Evolutionary conservation across 2,797 vertebrate species (phyloP).

Genomic region (Todus mexicanus): DNA sequence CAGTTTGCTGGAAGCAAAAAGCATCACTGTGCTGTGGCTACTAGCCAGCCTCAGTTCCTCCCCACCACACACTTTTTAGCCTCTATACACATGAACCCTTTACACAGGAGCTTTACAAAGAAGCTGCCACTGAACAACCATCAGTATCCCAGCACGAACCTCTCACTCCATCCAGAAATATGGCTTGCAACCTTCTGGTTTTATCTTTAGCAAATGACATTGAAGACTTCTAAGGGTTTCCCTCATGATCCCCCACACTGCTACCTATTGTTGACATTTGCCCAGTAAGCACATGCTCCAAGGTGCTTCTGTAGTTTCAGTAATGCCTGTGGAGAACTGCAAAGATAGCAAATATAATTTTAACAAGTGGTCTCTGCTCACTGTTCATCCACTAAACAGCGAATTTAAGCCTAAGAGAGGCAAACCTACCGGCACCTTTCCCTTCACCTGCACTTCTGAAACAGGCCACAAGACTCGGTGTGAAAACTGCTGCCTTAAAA

Average conservation of each 20-base stretch:
- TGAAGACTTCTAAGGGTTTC: neutral
- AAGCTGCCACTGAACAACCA: fast-evolving
- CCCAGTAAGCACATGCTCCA: neutral
- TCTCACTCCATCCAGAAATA: neutral
- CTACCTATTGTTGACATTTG: neutral
- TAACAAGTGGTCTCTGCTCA: neutral
- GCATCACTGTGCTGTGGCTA: neutral
- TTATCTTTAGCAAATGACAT: neutral
- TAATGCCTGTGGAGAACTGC: neutral
- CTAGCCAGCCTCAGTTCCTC: neutral
- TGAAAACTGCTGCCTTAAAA: neutral
- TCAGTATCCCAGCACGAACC: neutral
- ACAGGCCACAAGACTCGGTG: neutral
- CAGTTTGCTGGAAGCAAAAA: neutral
- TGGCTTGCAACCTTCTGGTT: neutral
- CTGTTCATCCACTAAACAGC: neutral
- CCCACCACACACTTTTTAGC: neutral
- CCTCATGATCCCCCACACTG: neutral
- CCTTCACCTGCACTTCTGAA: neutral
- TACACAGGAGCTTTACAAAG: neutral
- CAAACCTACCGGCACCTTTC: neutral
- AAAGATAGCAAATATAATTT: neutral
- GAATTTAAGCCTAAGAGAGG: neutral
- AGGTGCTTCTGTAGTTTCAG: neutral
- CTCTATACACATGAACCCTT: neutral